Percentiles rank a stretch among this genome's conserved stretches.
Evolutionary conservation across 1,140 invertebrate species (phyloP).

Genomic region (Pseudomyrmex pallidus): DNA sequence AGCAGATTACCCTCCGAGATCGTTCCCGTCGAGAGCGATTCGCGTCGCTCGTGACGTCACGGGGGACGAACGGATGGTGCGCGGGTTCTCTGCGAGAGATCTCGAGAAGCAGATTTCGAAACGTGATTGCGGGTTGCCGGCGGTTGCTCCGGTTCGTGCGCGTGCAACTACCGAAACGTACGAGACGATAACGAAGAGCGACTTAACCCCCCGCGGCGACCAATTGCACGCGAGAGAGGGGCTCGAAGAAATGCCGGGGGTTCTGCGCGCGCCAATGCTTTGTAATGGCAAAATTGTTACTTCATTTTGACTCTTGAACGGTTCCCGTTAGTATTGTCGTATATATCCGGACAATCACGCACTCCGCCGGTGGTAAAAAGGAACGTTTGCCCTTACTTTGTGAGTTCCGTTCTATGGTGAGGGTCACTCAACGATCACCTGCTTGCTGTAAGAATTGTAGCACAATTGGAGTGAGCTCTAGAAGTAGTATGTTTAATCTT

Average conservation of each 20-base stretch:
- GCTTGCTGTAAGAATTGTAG: not conserved
- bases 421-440: slow-evolving; percentile 1
- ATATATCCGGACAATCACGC: slow-evolving; percentile 61
- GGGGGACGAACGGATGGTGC: slow-evolving; percentile 6
- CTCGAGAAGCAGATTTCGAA: slow-evolving; percentile 55
- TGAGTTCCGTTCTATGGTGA: slow-evolving; percentile 8
- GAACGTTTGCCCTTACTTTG: slow-evolving; percentile 60
- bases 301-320: slow-evolving; percentile 64
- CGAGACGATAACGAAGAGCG: slow-evolving; percentile 69
- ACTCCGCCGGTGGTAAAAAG: slow-evolving; percentile 58
- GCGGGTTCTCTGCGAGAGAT: slow-evolving; percentile 47
- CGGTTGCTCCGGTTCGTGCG: slow-evolving; percentile 51
- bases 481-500: too few species aligned
- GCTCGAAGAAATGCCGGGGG: slow-evolving; percentile 62
- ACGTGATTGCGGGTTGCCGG: slow-evolving; percentile 44
- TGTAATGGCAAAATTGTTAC: slow-evolving; percentile 68
- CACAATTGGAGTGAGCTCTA: not conserved
- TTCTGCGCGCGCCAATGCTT: slow-evolving; percentile 30
- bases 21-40: slow-evolving; percentile 46
- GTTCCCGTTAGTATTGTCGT: slow-evolving; percentile 38
- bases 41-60: slow-evolving; percentile 63
- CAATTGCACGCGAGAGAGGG: slow-evolving; percentile 62
- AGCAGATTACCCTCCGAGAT: slow-evolving; percentile 22
- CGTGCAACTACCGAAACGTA: slow-evolving; percentile 65
- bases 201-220: slow-evolving; percentile 69